Evolutionary conservation across 2,888 invertebrate genomes (phyloP).

Genomic region (Xestia rhomboidea): DNA sequence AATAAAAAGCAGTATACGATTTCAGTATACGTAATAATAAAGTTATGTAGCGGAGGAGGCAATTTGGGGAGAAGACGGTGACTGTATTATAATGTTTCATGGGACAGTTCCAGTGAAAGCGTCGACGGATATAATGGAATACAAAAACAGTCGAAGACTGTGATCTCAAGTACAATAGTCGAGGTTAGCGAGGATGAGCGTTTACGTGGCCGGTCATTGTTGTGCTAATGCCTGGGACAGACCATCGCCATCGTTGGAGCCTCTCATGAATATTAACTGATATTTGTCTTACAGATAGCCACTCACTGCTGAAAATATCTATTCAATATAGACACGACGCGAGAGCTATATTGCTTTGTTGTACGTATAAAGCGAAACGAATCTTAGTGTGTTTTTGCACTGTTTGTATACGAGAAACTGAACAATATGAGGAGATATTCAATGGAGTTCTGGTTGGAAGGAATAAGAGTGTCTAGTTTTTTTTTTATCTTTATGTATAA

Average conservation of each 20-base stretch:
- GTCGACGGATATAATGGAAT: constrained; percentile 66
- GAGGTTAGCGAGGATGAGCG: constrained; percentile 80
- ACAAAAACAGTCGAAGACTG: constrained; percentile 78
- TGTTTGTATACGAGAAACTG: constrained; percentile 50
- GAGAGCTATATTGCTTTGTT: constrained; percentile 64
- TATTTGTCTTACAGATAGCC: constrained; percentile 82
- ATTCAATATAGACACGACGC: constrained; percentile 75
- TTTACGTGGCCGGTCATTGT: constrained; percentile 81
- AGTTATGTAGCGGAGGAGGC: constrained; percentile 31
- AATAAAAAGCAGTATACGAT: constrained; percentile 49
- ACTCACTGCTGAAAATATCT: constrained; percentile 80
- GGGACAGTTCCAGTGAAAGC: constrained; percentile 63
- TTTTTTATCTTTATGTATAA: constrained; percentile 20
- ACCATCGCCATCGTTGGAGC: constrained; percentile 77
- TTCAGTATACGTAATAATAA: constrained; percentile 43
- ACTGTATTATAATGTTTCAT: constrained; percentile 66
- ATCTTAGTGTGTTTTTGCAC: constrained; percentile 33
- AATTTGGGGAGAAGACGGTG: constrained; percentile 38
- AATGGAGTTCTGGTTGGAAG: constrained; percentile 28
- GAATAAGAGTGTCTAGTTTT: background rate
- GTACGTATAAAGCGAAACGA: constrained; percentile 63
- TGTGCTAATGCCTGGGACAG: constrained; percentile 84
- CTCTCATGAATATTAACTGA: constrained; percentile 88
- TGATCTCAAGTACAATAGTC: constrained; percentile 79
- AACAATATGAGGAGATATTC: constrained; percentile 31